Base-by-base conservation (phyloP, 2,113 vertebrate genomes). In the Cavia porcellus region DNA sequence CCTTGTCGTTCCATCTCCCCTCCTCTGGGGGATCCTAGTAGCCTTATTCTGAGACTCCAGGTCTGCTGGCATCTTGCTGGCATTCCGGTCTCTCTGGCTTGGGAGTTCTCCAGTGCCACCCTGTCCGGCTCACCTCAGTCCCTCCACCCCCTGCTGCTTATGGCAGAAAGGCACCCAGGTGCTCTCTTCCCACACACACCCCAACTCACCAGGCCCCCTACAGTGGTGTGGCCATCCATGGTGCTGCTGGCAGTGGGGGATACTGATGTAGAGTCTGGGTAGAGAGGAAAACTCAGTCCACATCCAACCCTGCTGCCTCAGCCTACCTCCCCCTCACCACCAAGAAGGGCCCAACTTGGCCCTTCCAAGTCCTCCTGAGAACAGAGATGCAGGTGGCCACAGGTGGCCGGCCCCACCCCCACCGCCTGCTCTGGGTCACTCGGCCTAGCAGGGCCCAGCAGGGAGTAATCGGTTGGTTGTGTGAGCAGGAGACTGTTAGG, bases 121-220 rank as follows among this genome's bases (percentile, higher is more conserved):
- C 32, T 42, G n/a, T 25, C 61, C 50, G 47, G 8, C 61, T 55
- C 32, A 61, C 55, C 47, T 66, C 19, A 13, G 15, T 10, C 74
- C 42, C 42, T 45, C 90, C n/a, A 86, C 14, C 38, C 38, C 38
- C 55, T 80, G 62, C 91, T 24, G 47, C 74, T 4, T 7, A 15
- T 7, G 28, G 68, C 84, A 28, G n/a, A 75, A 42, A 6, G 66
- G 79, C 61, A 85, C 17, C 75, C 32, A 11, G 8, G n/a, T 9
- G 3, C 84, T 38, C 35, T 68, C 30, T 25, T 79, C 68, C 61
- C 57, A 66, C 24, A 7, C 2, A 35, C 1, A 45, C 25, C 47
- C 52, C 91, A 72, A 97, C 98, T 98, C 95, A 98, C 97, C 97
- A 97, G 90, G 77, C 57, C 80, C 64, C 89, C 95, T 77, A 5